phyloP scores from a whole-genome alignment of 2,797 vertebrate genomes.

The Cyclopterus lumpus region DNA sequence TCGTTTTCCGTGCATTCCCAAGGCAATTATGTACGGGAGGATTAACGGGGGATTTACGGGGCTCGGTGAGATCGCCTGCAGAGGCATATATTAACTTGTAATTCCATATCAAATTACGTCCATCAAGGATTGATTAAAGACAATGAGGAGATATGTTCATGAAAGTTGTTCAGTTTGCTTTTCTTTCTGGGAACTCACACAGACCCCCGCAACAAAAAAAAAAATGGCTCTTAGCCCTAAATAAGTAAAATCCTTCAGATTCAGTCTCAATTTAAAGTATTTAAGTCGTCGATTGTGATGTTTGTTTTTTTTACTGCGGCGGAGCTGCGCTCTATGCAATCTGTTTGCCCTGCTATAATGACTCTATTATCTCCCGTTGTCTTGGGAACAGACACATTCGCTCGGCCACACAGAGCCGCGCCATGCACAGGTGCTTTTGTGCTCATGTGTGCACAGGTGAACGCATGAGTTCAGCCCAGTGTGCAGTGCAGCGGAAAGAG shows the following conservation, averaged over 20 bases:
- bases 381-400: slow-evolving; percentile 80
- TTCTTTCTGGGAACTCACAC: background rate
- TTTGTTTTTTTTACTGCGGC: slow-evolving; percentile 44
- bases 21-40: slow-evolving; percentile 3
- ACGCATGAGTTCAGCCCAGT: slow-evolving; percentile 17
- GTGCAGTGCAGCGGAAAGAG: slow-evolving; percentile 28
- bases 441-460: slow-evolving; percentile 74
- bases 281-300: slow-evolving; percentile 56
- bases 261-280: slow-evolving; percentile 40
- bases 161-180: background rate
- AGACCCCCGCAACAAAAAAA: too few species aligned
- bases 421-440: slow-evolving; percentile 74
- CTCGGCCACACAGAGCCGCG: slow-evolving; percentile 53
- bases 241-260: background rate
- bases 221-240: background rate
- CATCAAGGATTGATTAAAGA: background rate
- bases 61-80: slow-evolving; percentile 19
- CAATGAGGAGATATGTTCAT: background rate
- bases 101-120: slow-evolving; percentile 31
- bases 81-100: slow-evolving; percentile 17
- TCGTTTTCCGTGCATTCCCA: slow-evolving; percentile 10
- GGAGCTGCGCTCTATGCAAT: slow-evolving; percentile 65
- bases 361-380: slow-evolving; percentile 79
- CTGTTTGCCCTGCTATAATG: slow-evolving; percentile 78
- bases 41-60: slow-evolving; percentile 31